Base-by-base conservation (phyloP, 2,797 vertebrate species). In the Peromyscus attwateri region DNA sequence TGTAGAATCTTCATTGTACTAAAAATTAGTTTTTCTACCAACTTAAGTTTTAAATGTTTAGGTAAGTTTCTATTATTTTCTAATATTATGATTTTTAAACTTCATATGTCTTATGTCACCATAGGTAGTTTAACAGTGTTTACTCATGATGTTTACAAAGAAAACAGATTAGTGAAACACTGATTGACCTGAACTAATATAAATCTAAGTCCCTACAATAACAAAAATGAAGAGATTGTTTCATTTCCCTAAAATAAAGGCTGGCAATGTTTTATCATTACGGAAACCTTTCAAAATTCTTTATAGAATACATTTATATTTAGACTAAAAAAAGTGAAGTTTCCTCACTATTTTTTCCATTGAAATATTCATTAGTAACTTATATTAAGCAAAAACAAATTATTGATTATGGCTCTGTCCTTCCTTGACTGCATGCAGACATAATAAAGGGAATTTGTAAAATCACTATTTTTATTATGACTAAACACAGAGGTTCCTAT, bases 361-460 rank as follows among this genome's bases (percentile, higher is more conserved):
- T 62, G n/a, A 91, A 83, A 82, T 92, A 68, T 82, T 75, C 23
- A 34, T 95, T 46, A 81, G 94, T 95, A 94, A 2, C 23, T 88
- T 57, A 96, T 31, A 94, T 92, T 31, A 94, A 75, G 16, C 83
- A 93, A 55, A 97, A 92, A 89, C 3, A 10, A 92, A 75, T 55
- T 94, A 84, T 94, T 97, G 95, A 93, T 57, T 90, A 19, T 40
- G 92, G 88, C 85, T 10, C 0, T 97, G 73, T 91, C 60, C 12
- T 66, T 93, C 80, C 71, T 96, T 7, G 2, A 95, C 43, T 52
- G 85, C n/a, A 93, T 91, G 88, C 79, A 89, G n/a, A 75, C 34
- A 87, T 76, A 84, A 95, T 92, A 81, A 60, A 94, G 43, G 93
- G 73, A 97, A 94, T 88, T 57, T 97, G 88, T 91, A 37, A 97